Evolutionary conservation across 2,113 vertebrate genomes (phyloP).

Genomic region (Zootoca vivipara): DNA sequence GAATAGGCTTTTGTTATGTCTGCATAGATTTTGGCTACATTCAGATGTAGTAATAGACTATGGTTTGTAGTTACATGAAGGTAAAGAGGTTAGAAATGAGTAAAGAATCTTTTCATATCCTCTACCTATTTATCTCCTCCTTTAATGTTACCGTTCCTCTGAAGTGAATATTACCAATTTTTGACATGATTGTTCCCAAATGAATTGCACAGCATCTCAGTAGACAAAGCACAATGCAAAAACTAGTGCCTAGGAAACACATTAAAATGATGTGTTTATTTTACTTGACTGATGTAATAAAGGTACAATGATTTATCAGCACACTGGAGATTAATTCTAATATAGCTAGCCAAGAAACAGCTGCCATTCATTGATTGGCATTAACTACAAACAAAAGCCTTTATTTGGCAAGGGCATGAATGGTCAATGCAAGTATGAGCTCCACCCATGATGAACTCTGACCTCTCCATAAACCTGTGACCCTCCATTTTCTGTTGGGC

Average conservation of each 20-base stretch:
- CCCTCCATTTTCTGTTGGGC: too few species aligned
- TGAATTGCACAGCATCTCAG: background rate
- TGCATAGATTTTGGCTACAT: background rate
- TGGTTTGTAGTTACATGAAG: background rate
- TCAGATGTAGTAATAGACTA: background rate
- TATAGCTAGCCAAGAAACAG: conserved; percentile 41
- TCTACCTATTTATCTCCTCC: background rate
- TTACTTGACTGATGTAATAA: conserved; percentile 39
- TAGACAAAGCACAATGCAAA: conserved; percentile 23
- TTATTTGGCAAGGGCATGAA: conserved; percentile 18
- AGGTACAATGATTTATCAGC: conserved; percentile 10
- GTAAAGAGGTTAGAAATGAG: background rate
- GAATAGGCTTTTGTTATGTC: background rate
- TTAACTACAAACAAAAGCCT: conserved; percentile 15
- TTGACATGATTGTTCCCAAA: background rate
- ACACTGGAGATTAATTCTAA: conserved; percentile 11
- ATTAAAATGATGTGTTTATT: conserved; percentile 41
- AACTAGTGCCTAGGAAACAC: conserved; percentile 39
- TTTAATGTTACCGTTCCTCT: background rate
- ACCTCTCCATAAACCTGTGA: background rate
- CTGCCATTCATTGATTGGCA: conserved; percentile 42
- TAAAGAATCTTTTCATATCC: background rate
- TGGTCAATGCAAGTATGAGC: background rate
- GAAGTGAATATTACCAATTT: background rate
- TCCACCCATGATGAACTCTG: background rate